Base-by-base conservation (phyloP, 2,113 vertebrate species). In the Noturus placidus region DNA sequence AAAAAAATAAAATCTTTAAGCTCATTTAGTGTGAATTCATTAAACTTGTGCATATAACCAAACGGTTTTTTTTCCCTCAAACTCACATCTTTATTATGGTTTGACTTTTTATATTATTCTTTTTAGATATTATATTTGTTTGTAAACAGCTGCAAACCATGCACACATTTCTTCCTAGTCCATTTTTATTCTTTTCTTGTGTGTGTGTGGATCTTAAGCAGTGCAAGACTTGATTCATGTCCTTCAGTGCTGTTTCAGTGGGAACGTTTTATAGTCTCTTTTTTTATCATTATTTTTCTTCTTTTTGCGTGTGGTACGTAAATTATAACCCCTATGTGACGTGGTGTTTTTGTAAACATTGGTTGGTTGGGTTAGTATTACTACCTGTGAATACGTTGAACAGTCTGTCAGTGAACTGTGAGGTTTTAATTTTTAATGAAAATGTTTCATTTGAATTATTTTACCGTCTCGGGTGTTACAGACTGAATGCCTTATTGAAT, bases 21-120 rank as follows among this genome's bases (percentile, higher is more conserved):
- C 92, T 84, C 8, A 84, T 90, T 90, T 67, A 88, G 67, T 82
- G 33, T 85, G 35, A 87, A n/a, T 69, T 89, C 82, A 74, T 90
- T 88, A 63, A 82, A 35, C 22, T 89, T 87, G 88, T 2, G 33
- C 80, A 85, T 90, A 81, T 63, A 84, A 74, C 78, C 65, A 77
- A 10, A 9, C 6, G 0, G 22, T 42, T 1, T 30, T 11, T 3
- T 35, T 67, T 85, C 11, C 84, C 85, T 79, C 82, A 54, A 83
- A 25, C 67, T 82, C 30, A 11, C 85, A 65, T 83, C 65, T 84
- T 92, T 77, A 59, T 69, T 35, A 46, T 89, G 17, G 67, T 57
- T 56, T 76, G 67, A 63, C 82, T 90, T 83, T n/a, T 46, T 46
- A n/a, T n/a, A n/a, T n/a, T 65, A 82, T 65, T 88, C 78, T 85